A percentile compares a stretch with the other conserved stretches of the same genome.
Evolutionary conservation across 2,888 invertebrate species (phyloP).

Genomic region (Antheraea yamamai): DNA sequence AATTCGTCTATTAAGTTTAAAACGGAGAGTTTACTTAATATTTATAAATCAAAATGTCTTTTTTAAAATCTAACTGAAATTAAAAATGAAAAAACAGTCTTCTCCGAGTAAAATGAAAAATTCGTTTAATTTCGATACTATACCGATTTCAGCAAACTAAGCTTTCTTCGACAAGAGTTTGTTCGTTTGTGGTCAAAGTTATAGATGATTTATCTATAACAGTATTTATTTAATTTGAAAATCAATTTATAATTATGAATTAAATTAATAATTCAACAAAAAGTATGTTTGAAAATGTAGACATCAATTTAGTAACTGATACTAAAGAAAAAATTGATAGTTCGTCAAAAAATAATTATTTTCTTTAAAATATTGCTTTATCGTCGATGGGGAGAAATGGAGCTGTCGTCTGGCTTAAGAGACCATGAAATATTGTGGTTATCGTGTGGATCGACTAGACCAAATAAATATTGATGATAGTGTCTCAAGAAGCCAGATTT

Average conservation of each 20-base stretch:
- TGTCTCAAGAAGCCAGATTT: too few relatives aligned
- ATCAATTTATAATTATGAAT: not conserved
- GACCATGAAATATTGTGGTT: too few relatives aligned
- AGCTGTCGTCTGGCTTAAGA: too few relatives aligned
- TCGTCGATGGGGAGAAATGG: too few relatives aligned
- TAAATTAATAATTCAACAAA: too few relatives aligned
- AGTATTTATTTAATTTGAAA: not conserved
- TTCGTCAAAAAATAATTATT: not conserved
- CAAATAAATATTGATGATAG: too few relatives aligned
- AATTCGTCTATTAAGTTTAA: not conserved
- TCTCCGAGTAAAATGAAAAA: slow-evolving; percentile 44
- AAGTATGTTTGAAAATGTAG: too few relatives aligned
- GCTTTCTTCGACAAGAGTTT: slow-evolving; percentile 32
- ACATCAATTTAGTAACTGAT: not conserved
- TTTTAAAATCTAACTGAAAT: not conserved
- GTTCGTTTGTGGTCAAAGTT: slow-evolving; percentile 27
- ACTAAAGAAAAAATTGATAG: not conserved
- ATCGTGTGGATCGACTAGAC: too few relatives aligned
- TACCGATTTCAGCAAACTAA: slow-evolving; percentile 44
- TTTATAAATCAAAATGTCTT: not conserved
- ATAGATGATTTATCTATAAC: not conserved
- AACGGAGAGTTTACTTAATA: not conserved
- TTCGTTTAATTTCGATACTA: slow-evolving; percentile 45
- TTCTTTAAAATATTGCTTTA: too few relatives aligned
- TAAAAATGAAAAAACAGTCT: not conserved